phyloP scores from a whole-genome alignment of 2,797 vertebrate genomes.

The Euthynnus affinis region DNA sequence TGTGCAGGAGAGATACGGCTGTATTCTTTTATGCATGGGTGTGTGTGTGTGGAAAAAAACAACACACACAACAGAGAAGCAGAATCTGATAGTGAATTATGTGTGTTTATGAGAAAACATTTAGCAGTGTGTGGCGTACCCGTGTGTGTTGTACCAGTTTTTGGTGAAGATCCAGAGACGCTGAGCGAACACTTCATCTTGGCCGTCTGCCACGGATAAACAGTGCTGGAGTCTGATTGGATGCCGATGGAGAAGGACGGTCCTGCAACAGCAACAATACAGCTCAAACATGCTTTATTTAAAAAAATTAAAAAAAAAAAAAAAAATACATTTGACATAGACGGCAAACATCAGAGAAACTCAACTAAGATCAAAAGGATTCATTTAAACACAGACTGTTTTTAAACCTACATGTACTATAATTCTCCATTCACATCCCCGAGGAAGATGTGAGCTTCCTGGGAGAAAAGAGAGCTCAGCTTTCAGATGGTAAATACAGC shows the following conservation, averaged over 20 bases:
- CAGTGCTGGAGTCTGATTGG: constrained; percentile 85
- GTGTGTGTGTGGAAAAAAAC: constrained; percentile 3
- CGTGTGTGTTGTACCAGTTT: constrained; percentile 83
- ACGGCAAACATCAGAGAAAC: constrained; percentile 35
- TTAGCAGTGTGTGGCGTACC: constrained; percentile 11
- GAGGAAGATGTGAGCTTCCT: constrained; percentile 27
- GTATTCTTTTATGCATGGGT: background rate
- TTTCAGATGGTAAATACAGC: constrained; percentile 37
- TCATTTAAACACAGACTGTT: constrained; percentile 19
- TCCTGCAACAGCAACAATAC: constrained; percentile 70
- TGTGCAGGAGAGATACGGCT: background rate
- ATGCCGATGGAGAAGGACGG: constrained; percentile 90
- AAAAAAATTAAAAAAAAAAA: too few species aligned
- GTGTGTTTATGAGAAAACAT: constrained; percentile 2
- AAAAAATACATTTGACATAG: constrained; percentile 9
- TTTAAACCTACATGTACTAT: constrained; percentile 38
- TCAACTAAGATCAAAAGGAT: constrained; percentile 34
- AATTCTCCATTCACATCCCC: constrained; percentile 18
- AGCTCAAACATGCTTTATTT: constrained; percentile 26
- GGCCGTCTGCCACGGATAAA: constrained; percentile 92
- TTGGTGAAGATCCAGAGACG: constrained; percentile 86
- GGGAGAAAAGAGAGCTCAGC: background rate
- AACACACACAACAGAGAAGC: background rate
- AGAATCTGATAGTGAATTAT: background rate
- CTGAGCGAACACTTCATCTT: constrained; percentile 91